Base-by-base conservation (phyloP, 1,140 invertebrate species). In the Neodiprion fabricii region DNA sequence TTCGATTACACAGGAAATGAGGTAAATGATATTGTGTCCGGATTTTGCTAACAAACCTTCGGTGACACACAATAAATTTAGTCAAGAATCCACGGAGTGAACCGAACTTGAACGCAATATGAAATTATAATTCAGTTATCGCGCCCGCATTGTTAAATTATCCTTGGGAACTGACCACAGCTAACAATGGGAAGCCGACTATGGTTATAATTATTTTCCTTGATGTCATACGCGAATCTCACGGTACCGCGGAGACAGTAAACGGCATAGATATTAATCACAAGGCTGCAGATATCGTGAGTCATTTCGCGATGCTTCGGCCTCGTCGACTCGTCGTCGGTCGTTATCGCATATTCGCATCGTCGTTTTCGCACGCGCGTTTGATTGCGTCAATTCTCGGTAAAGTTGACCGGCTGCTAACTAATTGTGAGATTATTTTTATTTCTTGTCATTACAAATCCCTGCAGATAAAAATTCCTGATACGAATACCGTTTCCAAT, bases 201-300 rank as follows among this genome's bases (percentile, higher is more conserved):
- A 12, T 17, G 53, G 28, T 40, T 40, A 40, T 40, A 40, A 40
- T 40, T 40, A 61, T 61, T 17, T 61, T 61, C n/a, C 8, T 61
- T 17, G n/a, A 14, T 61, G 53, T 61, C 53, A 61, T 61, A 61
- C 53, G 53, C 53, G 53, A 61, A 61, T 61, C 53, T 61, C 53
- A 61, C 53, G 53, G 9, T 61, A 61, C 53, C 53, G 11, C 8
- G 53, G 9, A 61, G 53, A 61, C 53, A 8, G 53, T 61, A 61
- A 61, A 61, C 53, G 53, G 53, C 53, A 61, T 17, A 61, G 53
- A 61, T 61, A 61, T 61, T 61, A 17, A 40, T 9, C 53, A 17
- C 53, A 61, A 61, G 53, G 53, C 53, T 61, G 53, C 28, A 40
- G 53, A 61, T 40, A 40, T 40, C 28, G 28, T 61, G 53, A 61